Percentiles rank a stretch among this genome's conserved stretches.
These are phyloP conservation scores for Otolemur garnettii DNA, from an alignment of 2,113 vertebrate species.

Conservation along the genomic window DNA sequence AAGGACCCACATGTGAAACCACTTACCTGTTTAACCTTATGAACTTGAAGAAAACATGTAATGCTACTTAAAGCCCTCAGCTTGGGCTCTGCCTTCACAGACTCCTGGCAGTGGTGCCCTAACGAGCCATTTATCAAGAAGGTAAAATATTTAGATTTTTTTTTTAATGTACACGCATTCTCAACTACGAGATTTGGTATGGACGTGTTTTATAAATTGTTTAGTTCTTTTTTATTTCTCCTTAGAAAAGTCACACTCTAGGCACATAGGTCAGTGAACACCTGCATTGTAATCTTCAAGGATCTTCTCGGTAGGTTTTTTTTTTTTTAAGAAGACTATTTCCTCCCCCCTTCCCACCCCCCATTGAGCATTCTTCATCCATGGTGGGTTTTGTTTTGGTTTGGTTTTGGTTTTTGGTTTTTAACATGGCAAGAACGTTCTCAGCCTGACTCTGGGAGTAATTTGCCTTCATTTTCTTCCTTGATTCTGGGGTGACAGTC, in stretches of 20 bases:
- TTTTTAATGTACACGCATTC: not conserved
- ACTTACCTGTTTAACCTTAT: constrained; percentile 89
- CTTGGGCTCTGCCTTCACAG: constrained; percentile 8
- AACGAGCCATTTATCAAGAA: not conserved
- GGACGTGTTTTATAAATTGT: not conserved
- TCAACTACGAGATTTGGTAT: not conserved
- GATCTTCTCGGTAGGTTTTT: not conserved
- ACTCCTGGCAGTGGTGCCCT: constrained; percentile 33
- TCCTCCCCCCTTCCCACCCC: not conserved
- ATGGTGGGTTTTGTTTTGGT: not conserved
- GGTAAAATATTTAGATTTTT: constrained; percentile 27
- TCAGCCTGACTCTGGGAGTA: not conserved
- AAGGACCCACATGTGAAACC: constrained; percentile 83
- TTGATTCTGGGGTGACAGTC: not conserved
- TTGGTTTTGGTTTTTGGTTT: not conserved
- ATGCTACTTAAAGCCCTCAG: constrained; percentile 72
- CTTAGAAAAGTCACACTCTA: fast-evolving
- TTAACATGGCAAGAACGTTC: not conserved
- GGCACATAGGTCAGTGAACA: fast-evolving
- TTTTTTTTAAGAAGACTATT: not conserved
- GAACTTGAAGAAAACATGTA: constrained; percentile 79
- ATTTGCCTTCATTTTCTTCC: not conserved
- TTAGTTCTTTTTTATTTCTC: not conserved
- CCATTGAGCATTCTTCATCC: not conserved
- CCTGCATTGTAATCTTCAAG: constrained; percentile 5